phyloP scores from a whole-genome alignment of 2,113 vertebrate species.

The Cinclus mexicanus region DNA sequence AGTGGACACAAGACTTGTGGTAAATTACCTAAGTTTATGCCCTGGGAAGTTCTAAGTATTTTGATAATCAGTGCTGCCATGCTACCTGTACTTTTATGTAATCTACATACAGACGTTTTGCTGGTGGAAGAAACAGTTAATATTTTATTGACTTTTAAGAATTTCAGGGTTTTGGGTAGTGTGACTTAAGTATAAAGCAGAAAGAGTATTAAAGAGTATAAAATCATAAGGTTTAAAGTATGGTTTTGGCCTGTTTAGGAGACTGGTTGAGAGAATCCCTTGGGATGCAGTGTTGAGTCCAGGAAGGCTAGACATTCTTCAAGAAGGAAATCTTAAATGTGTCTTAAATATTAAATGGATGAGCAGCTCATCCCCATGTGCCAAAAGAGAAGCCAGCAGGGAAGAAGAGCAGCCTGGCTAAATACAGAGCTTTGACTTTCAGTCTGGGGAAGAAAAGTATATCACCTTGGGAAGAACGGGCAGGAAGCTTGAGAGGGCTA shows the following conservation, averaged over 20 bases:
- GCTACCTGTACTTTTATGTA: background rate
- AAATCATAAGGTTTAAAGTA: background rate
- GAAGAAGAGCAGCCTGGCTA: background rate
- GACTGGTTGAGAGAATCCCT: background rate
- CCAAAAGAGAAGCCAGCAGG: background rate
- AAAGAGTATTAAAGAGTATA: background rate
- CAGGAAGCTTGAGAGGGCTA: background rate
- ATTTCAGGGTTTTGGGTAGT: background rate
- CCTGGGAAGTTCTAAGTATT: background rate
- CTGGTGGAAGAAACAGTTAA: background rate
- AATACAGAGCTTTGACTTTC: background rate
- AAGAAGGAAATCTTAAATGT: background rate
- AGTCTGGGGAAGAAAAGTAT: background rate
- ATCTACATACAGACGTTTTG: background rate
- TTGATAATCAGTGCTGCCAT: background rate
- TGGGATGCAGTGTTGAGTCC: background rate
- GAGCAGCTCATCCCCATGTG: background rate
- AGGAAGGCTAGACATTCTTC: background rate
- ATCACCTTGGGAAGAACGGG: background rate
- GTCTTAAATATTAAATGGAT: too few species aligned
- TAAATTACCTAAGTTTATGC: background rate
- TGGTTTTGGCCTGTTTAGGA: background rate
- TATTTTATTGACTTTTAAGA: background rate
- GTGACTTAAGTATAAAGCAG: background rate
- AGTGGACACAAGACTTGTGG: slow-evolving; percentile 63